Conservation (phyloP, 2,797 vertebrate species). For the Betta splendens region DNA sequence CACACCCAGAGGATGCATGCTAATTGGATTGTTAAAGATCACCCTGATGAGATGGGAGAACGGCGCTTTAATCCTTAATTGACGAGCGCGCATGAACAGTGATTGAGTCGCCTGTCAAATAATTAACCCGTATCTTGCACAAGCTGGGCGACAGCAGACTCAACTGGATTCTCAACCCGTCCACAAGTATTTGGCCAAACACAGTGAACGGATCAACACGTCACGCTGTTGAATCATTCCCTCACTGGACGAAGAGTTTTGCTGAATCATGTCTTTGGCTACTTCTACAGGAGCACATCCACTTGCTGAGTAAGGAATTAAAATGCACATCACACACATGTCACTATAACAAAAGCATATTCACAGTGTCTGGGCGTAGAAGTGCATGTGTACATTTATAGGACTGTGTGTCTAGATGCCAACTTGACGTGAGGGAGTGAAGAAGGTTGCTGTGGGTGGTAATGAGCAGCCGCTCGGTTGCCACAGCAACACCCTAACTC, state of each 20-base stretch:
- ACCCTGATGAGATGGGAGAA: neutral
- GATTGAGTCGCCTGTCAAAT: neutral
- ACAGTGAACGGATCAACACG: constrained; percentile 4
- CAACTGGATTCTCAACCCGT: neutral
- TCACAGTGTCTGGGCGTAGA: constrained; percentile 5
- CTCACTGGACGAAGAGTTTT: neutral
- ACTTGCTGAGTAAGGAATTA: constrained; percentile 2
- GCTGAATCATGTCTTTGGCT: neutral
- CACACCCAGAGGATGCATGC: constrained; percentile 2
- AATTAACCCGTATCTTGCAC: neutral
- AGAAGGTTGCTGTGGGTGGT: constrained; percentile 73
- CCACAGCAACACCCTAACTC: constrained; percentile 81
- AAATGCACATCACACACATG: neutral
- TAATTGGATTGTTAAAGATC: constrained; percentile 7
- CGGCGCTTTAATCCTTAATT: constrained; percentile 16
- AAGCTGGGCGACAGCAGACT: neutral
- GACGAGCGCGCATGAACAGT: neutral
- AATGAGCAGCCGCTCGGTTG: constrained; percentile 75
- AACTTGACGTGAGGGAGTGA: constrained; percentile 43
- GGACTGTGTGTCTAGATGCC: constrained; percentile 42
- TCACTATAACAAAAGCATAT: constrained; percentile 13
- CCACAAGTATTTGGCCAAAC: neutral
- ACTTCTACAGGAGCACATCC: constrained; percentile 2
- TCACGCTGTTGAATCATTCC: constrained; percentile 13
- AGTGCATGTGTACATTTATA: constrained; percentile 20